Evolutionary conservation across 1,140 invertebrate genomes (phyloP), one percentile per base, ranked within the genome.

Genomic region (Sipha flava): DNA sequence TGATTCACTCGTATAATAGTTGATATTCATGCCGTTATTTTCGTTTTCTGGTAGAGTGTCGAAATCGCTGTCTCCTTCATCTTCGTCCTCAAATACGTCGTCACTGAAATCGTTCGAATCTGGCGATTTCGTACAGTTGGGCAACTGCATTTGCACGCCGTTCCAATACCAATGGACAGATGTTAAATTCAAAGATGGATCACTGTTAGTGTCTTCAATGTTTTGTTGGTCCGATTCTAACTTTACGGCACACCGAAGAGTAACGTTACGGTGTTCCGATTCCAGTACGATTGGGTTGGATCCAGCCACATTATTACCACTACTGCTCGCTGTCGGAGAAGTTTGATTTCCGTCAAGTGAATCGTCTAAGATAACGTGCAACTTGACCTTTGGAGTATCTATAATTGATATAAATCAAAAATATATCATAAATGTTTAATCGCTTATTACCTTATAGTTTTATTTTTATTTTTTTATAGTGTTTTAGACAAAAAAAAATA

Each of bases 131-230:
- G 52, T 89, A 83, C 93, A 94, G 82, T 95, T 92, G 1, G 94
- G 93, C 72, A 95, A 87, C 85, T 95, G 92, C 84, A 95, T 94
- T 54, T 96, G 88, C 47, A 95, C 90, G 6, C 91, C 92, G 82
- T 94, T 92, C 82, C 95, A 88, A 84, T 92, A 95, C 95, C 95
- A 95, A 6, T 87, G 83, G 3, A 89, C 88, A 4, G 84, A 82
- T 1, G 85, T 84, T 40, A 90, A 82, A 62, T 83, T 84, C 49
- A 77, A 77, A 3, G 73, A 77, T 9, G 73, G 52, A n/a, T 77
- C 73, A 89, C 88, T 82, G 87, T 86, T 3, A 86, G 85, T 1
- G 90, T 92, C 86, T 91, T 93, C 18, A 90, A 82, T 80, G 5
- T 16, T 9, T 43, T 34, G 34, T 12, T 40, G 31, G 57, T 75